These are phyloP conservation scores for Rhea americana DNA, from an alignment of 2,113 vertebrate genomes.

Conservation along the genomic window DNA sequence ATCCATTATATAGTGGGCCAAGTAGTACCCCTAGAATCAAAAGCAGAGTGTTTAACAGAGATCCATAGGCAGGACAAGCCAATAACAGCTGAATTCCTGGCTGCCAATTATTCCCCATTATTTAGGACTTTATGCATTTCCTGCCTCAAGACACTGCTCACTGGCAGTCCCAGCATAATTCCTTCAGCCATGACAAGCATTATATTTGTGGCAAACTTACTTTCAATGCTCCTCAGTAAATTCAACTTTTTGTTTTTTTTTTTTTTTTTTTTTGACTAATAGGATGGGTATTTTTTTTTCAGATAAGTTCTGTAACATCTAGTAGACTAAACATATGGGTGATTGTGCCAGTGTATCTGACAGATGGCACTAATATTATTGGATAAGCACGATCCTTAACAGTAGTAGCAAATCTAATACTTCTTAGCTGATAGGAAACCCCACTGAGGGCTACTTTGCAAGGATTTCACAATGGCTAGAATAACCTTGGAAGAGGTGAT, in stretches of 20 bases:
- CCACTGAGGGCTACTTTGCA: accelerated
- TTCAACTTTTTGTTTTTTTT: background rate
- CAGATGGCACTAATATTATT: background rate
- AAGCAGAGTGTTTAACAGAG: background rate
- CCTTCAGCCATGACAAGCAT: background rate
- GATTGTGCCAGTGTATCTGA: background rate
- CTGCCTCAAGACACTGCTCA: background rate
- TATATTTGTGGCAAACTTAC: background rate
- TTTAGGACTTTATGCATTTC: background rate
- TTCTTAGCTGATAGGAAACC: background rate
- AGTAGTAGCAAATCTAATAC: background rate
- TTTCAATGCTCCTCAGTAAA: background rate
- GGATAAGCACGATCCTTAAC: accelerated
- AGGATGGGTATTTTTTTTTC: accelerated
- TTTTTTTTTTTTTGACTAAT: background rate
- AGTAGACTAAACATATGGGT: background rate
- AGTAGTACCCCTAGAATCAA: slow-evolving; percentile 68
- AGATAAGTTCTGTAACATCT: accelerated
- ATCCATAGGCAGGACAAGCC: background rate
- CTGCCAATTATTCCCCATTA: background rate
- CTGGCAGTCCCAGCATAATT: background rate
- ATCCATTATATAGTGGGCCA: slow-evolving; percentile 80
- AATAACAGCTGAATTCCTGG: background rate
- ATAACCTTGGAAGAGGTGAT: background rate
- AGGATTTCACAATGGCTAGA: background rate